phyloP scores from a whole-genome alignment of 1,140 invertebrate species.

The Elymnias hypermnestra region DNA sequence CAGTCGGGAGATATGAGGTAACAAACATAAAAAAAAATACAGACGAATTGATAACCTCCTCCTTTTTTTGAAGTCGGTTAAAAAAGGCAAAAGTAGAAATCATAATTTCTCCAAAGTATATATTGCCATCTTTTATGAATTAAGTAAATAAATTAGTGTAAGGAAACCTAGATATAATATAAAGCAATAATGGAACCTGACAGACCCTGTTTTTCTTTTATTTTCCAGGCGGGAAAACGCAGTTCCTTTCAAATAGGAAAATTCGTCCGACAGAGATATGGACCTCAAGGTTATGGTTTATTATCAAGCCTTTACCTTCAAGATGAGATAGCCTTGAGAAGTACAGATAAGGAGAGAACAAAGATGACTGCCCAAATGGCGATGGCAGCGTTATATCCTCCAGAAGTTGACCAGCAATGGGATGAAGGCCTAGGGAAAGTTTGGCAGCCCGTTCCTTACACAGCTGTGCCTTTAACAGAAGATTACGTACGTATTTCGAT shows the following conservation, averaged over 20 bases:
- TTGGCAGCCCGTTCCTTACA: constrained; percentile 61
- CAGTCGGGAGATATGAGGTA: too few species aligned
- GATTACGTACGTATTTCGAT: too few species aligned
- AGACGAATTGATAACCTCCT: too few species aligned
- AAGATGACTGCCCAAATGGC: constrained; percentile 59
- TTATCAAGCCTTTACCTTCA: constrained; percentile 49
- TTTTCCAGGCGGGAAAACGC: constrained; percentile 48
- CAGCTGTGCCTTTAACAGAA: constrained; percentile 44
- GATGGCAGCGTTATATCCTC: constrained; percentile 54
- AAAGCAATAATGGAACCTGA: too few species aligned
- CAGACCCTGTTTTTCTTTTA: not conserved
- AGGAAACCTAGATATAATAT: too few species aligned
- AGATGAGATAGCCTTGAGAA: constrained; percentile 49
- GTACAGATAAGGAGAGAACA: constrained; percentile 58
- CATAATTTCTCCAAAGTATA: too few species aligned
- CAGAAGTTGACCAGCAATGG: constrained; percentile 55
- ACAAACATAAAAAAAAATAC: too few species aligned
- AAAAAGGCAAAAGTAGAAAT: too few species aligned
- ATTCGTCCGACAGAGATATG: constrained; percentile 50
- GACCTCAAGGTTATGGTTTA: constrained; percentile 34
- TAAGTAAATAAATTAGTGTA: too few species aligned
- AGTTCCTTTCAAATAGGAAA: constrained; percentile 55
- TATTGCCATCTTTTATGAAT: too few species aligned
- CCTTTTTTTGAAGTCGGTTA: too few species aligned
- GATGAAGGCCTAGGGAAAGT: constrained; percentile 49